These are phyloP conservation scores for Felis catus DNA, from an alignment of 2,113 vertebrate species.

Conservation along the genomic window F.catus_Fca126_mat1.0 CM031416.1:60429001-60429500, in stretches of 20 bases:
- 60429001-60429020: background rate
- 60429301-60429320: background rate
- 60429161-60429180: background rate
- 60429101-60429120: rapidly evolving
- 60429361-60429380: background rate
- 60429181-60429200: background rate
- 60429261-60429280: background rate
- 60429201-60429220: background rate
- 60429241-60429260: background rate
- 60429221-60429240: background rate
- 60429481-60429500: no score
- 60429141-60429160: background rate
- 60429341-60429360: background rate
- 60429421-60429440: no score
- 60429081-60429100: background rate
- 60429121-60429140: background rate
- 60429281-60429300: background rate
- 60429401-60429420: background rate
- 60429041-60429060: background rate
- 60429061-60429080: background rate
- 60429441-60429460: no score
- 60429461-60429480: no score
- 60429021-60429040: background rate
- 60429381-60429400: background rate
- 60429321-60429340: background rate